Conservation (phyloP, 2,797 vertebrate genomes). For the Sandelia bainsii region DNA sequence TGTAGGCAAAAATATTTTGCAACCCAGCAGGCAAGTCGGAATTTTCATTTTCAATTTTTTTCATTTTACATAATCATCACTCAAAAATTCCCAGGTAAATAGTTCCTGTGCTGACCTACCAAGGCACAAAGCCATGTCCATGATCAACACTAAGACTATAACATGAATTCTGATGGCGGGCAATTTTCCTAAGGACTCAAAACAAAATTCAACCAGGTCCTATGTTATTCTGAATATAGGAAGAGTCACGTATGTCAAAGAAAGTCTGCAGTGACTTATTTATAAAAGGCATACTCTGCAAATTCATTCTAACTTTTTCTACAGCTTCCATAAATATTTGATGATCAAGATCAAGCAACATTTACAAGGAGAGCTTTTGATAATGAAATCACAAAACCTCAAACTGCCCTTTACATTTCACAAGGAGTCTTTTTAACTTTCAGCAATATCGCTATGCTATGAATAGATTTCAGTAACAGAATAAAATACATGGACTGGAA, state of each 20-base stretch:
- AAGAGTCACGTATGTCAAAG: constrained; percentile 29
- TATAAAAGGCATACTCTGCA: constrained; percentile 23
- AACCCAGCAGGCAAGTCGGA: constrained; percentile 41
- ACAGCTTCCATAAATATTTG: constrained; percentile 58
- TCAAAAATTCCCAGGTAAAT: constrained; percentile 15
- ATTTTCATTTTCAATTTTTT: constrained; percentile 35
- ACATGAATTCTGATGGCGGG: constrained; percentile 36
- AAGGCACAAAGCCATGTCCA: constrained; percentile 40
- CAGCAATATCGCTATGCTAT: constrained; percentile 46
- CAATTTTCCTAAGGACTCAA: constrained; percentile 40
- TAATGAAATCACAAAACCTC: constrained; percentile 53
- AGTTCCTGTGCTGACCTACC: constrained; percentile 18
- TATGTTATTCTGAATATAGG: constrained; percentile 29
- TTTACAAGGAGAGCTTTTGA: constrained; percentile 57
- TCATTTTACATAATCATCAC: constrained; percentile 26
- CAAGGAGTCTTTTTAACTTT: constrained; percentile 33
- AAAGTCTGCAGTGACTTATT: constrained; percentile 36
- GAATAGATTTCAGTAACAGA: constrained; percentile 59
- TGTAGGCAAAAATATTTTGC: constrained; percentile 20
- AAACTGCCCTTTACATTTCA: constrained; percentile 24
- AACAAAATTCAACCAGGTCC: constrained; percentile 41
- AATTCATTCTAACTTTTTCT: constrained; percentile 44
- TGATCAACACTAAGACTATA: constrained; percentile 36
- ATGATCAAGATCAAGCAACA: constrained; percentile 54
- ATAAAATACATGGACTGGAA: constrained; percentile 42